Base-by-base conservation (phyloP, 2,888 invertebrate genomes). In the Eupsilia transversa region DNA sequence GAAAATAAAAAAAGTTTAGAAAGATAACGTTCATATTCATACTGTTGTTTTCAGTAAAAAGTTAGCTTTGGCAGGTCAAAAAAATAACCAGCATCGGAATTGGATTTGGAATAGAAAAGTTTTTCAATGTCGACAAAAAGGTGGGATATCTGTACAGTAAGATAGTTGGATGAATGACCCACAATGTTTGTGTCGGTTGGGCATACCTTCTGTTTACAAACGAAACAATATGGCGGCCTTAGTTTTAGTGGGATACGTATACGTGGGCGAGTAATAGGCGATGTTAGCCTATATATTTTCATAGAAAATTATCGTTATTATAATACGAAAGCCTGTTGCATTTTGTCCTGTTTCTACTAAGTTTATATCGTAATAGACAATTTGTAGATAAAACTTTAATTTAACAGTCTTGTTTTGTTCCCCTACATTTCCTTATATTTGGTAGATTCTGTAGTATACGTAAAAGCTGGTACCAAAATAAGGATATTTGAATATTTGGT, bases 211-310 rank as follows among this genome's bases (percentile, higher is more conserved):
- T 57, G 30, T 71, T 72, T 61, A 35, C 38, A 87, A 79, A 80
- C 74, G 83, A 80, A 86, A 86, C 88, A 88, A 85, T 83, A 88
- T 84, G n/a, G 86, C 78, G 80, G 85, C 82, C 80, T 82, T 82
- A 84, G 83, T 86, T 86, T 88, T 83, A 88, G 88, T 87, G 67
- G 83, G 52, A 79, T 83, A 86, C 0, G 17, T 38, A 65, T n/a
- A 33, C 89, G 94, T 94, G 91, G 94, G 94, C 89, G 93, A 78
- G 69, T 91, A 90, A 91, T 90, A 85, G 89, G 86, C 87, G 87
- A 91, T 91, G 86, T 83, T 88, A 86, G 74, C 85, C 80, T 27
- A 80, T 87, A 90, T 93, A 92, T 91, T 92, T 92, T 91, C 90
- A 86, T 88, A 88, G 85, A 80, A 87, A 91, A 86, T 90, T 90